phyloP scores from a whole-genome alignment of 2,888 invertebrate species.

The Cataglyphis altisquamis region DNA sequence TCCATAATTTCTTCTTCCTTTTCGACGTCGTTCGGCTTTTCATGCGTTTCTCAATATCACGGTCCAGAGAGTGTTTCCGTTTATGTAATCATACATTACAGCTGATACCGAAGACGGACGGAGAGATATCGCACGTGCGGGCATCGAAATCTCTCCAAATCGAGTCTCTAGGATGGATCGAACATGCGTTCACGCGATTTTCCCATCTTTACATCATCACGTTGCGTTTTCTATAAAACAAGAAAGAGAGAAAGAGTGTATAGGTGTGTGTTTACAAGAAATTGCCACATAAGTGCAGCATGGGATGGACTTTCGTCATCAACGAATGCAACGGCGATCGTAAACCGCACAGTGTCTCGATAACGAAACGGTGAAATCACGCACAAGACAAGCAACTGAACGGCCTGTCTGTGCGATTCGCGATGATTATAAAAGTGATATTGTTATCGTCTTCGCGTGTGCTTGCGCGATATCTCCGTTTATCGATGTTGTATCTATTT shows the following conservation, averaged over 20 bases:
- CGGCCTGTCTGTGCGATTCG: not conserved
- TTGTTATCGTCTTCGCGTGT: not conserved
- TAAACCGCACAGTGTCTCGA: slow-evolving; percentile 28
- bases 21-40: not conserved
- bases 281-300: slow-evolving; percentile 6
- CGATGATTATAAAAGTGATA: not conserved
- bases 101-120: not conserved
- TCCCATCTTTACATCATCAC: not conserved
- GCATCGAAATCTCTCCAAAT: slow-evolving; percentile 66
- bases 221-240: not conserved
- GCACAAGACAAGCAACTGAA: not conserved
- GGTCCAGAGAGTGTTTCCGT: slow-evolving; percentile 41
- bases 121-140: slow-evolving; percentile 66
- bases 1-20: not conserved
- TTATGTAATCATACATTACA: slow-evolving; percentile 58
- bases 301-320: slow-evolving; percentile 24
- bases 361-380: slow-evolving; percentile 26
- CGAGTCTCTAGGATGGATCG: not conserved
- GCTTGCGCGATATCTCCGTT: too few relatives aligned
- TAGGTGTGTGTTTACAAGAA: not conserved
- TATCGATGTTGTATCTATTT: not conserved
- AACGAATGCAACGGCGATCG: not conserved
- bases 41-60: not conserved
- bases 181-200: not conserved
- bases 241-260: not conserved